These are phyloP conservation scores for Watsonalla cultraria DNA, from an alignment of 2,888 invertebrate species.

Conservation along the genomic window DNA sequence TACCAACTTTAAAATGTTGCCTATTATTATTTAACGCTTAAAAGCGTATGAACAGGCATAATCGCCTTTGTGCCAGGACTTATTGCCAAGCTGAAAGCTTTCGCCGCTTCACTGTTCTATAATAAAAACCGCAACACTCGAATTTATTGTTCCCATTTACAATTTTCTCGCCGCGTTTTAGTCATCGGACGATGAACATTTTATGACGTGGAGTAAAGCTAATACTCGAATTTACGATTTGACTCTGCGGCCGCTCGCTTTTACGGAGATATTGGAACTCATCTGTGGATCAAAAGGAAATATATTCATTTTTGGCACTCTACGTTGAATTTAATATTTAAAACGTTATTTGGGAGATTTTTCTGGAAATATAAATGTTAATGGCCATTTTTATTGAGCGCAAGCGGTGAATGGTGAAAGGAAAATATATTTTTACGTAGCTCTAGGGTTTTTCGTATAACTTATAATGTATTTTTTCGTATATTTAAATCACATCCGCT, in stretches of 20 bases:
- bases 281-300: background rate
- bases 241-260: constrained; percentile 16
- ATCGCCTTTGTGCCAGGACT: constrained; percentile 66
- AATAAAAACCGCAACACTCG: constrained; percentile 53
- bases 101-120: constrained; percentile 53
- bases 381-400: background rate
- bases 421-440: background rate
- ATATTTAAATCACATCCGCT: constrained; percentile 9
- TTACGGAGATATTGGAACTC: background rate
- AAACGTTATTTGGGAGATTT: background rate
- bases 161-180: constrained; percentile 45
- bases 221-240: constrained; percentile 29
- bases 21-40: constrained; percentile 45
- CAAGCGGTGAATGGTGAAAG: background rate
- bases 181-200: constrained; percentile 34
- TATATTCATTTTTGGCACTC: background rate
- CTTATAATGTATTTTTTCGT: background rate
- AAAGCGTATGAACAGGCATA: constrained; percentile 50
- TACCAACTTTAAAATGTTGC: constrained; percentile 9
- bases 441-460: too few species aligned
- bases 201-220: constrained; percentile 14
- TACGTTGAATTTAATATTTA: background rate
- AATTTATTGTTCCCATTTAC: constrained; percentile 62
- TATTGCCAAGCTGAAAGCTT: constrained; percentile 62
- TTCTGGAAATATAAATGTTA: background rate